Conservation (phyloP, 2,888 invertebrate genomes). For the Drosophila rubida region DNA sequence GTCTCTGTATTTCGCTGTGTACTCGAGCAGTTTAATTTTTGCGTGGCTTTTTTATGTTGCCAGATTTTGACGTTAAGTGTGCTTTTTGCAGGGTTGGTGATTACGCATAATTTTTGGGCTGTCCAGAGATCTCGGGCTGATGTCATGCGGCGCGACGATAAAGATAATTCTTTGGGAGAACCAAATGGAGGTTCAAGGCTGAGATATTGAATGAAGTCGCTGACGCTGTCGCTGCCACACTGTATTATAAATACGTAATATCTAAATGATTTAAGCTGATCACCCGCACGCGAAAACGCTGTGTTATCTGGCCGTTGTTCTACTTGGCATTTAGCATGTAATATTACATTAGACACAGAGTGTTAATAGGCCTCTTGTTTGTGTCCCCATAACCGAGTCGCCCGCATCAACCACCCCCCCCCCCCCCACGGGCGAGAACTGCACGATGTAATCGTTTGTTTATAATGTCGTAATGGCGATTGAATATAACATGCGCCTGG, state of each 20-base stretch:
- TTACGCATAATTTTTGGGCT: slow-evolving; percentile 72
- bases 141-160: slow-evolving; percentile 54
- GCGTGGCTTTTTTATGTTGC: slow-evolving; percentile 57
- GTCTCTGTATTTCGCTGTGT: slow-evolving; percentile 30
- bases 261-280: background rate
- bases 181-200: slow-evolving; percentile 35
- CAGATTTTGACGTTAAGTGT: slow-evolving; percentile 59
- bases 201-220: slow-evolving; percentile 8
- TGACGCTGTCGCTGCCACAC: too few species aligned
- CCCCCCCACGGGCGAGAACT: too few species aligned
- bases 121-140: slow-evolving; percentile 58
- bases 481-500: slow-evolving; percentile 40
- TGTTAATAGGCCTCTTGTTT: slow-evolving; percentile 22
- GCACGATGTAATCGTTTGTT: slow-evolving; percentile 25
- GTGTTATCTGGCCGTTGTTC: slow-evolving; percentile 13
- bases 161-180: slow-evolving; percentile 15
- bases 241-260: slow-evolving; percentile 3
- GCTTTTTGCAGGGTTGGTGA: slow-evolving; percentile 62
- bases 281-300: slow-evolving; percentile 11
- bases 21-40: slow-evolving; percentile 72
- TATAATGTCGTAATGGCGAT: slow-evolving; percentile 39
- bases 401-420: too few species aligned
- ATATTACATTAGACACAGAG: slow-evolving; percentile 21
- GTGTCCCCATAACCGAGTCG: background rate
- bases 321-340: slow-evolving; percentile 6